Base-by-base conservation (phyloP, 2,888 invertebrate species). In the Notocelia uddmanniana region DNA sequence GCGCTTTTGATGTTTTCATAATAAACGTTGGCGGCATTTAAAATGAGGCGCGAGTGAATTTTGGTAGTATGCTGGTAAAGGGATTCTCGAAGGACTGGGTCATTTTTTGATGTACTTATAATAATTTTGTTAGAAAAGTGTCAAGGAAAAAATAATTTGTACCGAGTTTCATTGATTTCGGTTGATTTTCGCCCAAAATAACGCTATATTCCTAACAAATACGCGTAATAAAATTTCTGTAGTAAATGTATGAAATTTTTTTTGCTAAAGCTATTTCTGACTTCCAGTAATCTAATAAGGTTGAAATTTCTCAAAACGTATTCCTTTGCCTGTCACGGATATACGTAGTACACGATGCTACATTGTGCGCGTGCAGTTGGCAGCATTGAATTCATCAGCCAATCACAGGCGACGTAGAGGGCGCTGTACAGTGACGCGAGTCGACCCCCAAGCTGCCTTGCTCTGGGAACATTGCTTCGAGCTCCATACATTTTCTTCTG, bases 401-500 rank as follows among this genome's bases (percentile, higher is more conserved):
- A 93, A 93, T 93, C 87, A 88, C 80, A 76, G 69, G 75, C 78
- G 76, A 84, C 74, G 83, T 93, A 93, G 94, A 86, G 88, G 93
- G 89, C 93, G 93, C 91, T 88, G 77, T 77, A 74, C 87, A 84
- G 82, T 86, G 91, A 93, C 93, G 93, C 93, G 90, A 90, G 86
- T 80, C 90, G 88, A 87, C 89, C 91, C 91, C 91, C 92, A 92
- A 92, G 93, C 93, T 86, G 87, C 90, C 92, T 92, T 87, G 90
- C 85, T 85, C 89, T 89, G 89, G 91, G 92, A 93, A 92, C 91
- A 88, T 93, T 91, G 89, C 92, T 92, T 92, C 89, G 92, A 91
- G 92, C 93, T 87, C 91, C 94, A 93, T 94, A 94, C 94, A 94
- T 93, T 94, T 92, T 91, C 93, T 93, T 94, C 92, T 91, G 91